Conservation (phyloP, 35 echinoderm and acorn worm genomes). For the Stichopus chloronotus region DNA sequence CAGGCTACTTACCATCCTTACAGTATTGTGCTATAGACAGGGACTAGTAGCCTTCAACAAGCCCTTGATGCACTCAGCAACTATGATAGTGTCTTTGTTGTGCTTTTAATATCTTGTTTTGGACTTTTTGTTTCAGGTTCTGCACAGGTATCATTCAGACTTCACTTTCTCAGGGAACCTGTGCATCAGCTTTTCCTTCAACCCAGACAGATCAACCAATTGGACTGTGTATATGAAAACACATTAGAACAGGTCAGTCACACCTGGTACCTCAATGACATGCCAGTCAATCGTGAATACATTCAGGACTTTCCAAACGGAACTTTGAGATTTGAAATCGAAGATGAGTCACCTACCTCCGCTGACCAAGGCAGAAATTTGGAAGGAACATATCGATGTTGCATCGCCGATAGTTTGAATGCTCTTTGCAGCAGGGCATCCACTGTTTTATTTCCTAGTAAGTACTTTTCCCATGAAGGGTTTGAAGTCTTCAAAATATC, state of each 20-base stretch:
- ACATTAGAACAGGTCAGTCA: not conserved
- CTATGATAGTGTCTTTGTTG: no score
- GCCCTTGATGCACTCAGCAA: no score
- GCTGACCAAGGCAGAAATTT: not conserved
- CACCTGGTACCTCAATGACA: conserved; percentile 18
- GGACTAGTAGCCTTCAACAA: no score
- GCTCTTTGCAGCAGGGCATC: not conserved
- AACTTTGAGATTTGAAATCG: conserved; percentile 32
- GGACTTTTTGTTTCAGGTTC: not conserved
- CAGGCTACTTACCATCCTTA: no score
- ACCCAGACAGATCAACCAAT: conserved; percentile 25
- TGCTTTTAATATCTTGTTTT: no score
- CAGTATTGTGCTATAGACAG: no score
- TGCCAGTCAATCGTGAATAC: conserved; percentile 1
- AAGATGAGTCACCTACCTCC: not conserved
- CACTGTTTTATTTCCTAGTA: conserved; percentile 18
- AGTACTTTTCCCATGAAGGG: not conserved
- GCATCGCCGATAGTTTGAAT: not conserved
- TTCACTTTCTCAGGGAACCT: conserved; percentile 47
- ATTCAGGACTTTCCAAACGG: conserved; percentile 16
- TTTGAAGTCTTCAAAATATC: not conserved
- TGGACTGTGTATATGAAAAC: conserved; percentile 28
- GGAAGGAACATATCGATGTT: conserved; percentile 8
- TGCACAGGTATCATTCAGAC: not conserved
- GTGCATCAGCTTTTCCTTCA: conserved; percentile 21